Conservation (phyloP, 2,797 vertebrate species). For the Sebastolobus altivelis region DNA sequence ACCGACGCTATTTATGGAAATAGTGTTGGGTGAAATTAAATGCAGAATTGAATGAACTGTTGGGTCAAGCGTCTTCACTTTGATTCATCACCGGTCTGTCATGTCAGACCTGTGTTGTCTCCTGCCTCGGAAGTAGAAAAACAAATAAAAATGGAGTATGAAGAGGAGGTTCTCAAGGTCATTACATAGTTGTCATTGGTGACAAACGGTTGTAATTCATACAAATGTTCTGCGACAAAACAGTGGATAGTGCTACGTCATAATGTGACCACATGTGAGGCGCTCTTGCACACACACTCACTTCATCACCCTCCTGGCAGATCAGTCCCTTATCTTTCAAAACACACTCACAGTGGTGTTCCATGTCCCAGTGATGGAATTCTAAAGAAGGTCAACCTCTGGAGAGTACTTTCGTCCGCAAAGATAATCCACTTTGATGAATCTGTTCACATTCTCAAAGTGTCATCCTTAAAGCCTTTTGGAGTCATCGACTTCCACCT, state of each 20-base stretch:
- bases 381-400: slow-evolving; percentile 73
- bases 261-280: slow-evolving; percentile 28
- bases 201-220: slow-evolving; percentile 37
- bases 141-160: slow-evolving; percentile 10
- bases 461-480: slow-evolving; percentile 61
- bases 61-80: slow-evolving; percentile 53
- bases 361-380: slow-evolving; percentile 67
- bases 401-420: slow-evolving; percentile 56
- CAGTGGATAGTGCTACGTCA: slow-evolving; percentile 7
- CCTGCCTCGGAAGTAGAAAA: slow-evolving; percentile 16
- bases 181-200: slow-evolving; percentile 23
- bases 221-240: slow-evolving; percentile 41
- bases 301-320: slow-evolving; percentile 51
- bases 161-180: slow-evolving; percentile 57
- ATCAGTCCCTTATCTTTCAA: slow-evolving; percentile 75
- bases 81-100: slow-evolving; percentile 44
- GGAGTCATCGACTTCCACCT: slow-evolving; percentile 51
- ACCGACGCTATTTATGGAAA: slow-evolving; percentile 50
- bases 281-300: slow-evolving; percentile 21
- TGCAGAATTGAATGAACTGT: slow-evolving; percentile 47
- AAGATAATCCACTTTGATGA: slow-evolving; percentile 78
- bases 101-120: slow-evolving; percentile 26
- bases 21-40: slow-evolving; percentile 26
- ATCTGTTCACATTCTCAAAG: slow-evolving; percentile 73
- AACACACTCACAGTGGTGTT: slow-evolving; percentile 69